These are phyloP conservation scores for Nomada hirtipes DNA, from an alignment of 2,888 invertebrate genomes.

Conservation along the genomic window DNA sequence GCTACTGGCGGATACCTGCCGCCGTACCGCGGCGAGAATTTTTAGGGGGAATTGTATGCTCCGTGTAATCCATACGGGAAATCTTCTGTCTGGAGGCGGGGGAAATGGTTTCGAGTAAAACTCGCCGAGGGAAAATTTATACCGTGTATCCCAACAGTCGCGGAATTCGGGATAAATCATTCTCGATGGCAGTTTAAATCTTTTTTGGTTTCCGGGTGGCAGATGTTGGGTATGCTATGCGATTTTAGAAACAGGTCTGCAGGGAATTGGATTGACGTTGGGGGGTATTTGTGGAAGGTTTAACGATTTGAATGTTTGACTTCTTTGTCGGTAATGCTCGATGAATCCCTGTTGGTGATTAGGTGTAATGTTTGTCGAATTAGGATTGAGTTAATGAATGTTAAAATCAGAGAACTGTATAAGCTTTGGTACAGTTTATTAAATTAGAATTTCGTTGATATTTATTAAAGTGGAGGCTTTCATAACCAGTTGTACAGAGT, in stretches of 20 bases:
- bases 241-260: neutral
- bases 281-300: too few species aligned
- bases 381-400: too few species aligned
- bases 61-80: neutral
- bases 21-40: neutral
- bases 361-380: too few species aligned
- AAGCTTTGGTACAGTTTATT: too few species aligned
- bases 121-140: slow-evolving; percentile 28
- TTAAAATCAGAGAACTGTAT: too few species aligned
- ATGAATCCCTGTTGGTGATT: too few species aligned
- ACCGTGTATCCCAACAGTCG: neutral
- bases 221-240: neutral
- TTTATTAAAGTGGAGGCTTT: too few species aligned
- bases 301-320: too few species aligned
- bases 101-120: neutral
- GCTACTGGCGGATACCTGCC: neutral
- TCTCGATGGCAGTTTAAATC: slow-evolving; percentile 20
- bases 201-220: neutral
- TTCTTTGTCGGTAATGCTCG: too few species aligned
- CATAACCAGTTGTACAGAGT: too few species aligned
- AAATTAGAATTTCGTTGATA: too few species aligned
- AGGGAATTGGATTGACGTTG: neutral
- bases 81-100: neutral
- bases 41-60: neutral
- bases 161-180: slow-evolving; percentile 35